A percentile compares a stretch with the other conserved stretches of the same genome.
Conservation (phyloP, 2,888 invertebrate genomes). For the Sipha maydis region DNA sequence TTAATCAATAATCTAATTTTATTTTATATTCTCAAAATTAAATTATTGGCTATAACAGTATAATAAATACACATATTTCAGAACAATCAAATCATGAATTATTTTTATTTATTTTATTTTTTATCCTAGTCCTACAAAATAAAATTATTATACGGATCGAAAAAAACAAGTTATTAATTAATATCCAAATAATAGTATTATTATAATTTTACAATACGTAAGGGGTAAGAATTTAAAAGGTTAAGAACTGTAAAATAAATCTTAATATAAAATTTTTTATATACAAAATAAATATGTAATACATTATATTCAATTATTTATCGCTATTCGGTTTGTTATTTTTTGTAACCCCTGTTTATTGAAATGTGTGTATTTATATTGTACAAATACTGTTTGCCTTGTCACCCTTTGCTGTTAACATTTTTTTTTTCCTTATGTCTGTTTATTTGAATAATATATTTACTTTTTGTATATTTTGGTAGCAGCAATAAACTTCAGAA, state of each 20-base stretch:
- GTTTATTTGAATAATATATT: background rate
- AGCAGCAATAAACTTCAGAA: background rate
- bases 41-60: too few relatives aligned
- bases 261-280: background rate
- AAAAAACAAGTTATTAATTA: too few relatives aligned
- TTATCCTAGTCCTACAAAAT: too few relatives aligned
- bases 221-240: background rate
- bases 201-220: background rate
- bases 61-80: too few relatives aligned
- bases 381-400: background rate
- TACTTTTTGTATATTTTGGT: background rate
- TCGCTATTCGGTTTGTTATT: background rate
- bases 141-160: too few relatives aligned
- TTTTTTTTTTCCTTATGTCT: background rate
- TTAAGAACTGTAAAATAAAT: background rate
- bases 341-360: background rate
- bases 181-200: background rate
- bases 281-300: background rate
- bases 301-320: background rate
- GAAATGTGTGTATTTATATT: background rate
- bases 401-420: background rate
- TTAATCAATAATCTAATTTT: too few relatives aligned
- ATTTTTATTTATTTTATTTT: too few relatives aligned
- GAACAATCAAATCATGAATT: too few relatives aligned
- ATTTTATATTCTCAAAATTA: too few relatives aligned